Evolutionary conservation across 92 coral and sea anemone species (phyloP), one percentile per base, ranked within the genome.

Genomic region (Siderastrea siderea): DNA sequence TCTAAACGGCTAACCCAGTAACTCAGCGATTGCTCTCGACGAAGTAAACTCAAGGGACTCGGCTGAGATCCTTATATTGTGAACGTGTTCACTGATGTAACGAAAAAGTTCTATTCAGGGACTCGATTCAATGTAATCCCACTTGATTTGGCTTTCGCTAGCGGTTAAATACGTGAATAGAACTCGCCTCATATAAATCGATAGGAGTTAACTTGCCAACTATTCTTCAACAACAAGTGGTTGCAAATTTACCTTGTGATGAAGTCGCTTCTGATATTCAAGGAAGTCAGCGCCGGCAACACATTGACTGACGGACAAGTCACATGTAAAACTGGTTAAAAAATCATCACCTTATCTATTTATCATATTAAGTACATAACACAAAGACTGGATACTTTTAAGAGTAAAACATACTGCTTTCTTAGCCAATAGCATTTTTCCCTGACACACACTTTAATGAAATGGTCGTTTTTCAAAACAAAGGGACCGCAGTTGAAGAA

Each of bases 211-310:
- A 2, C 59, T 46, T 12, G 54, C 12, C 10, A 77, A 38, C 16
- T 6, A 38, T 44, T 49, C 26, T 11, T 38, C 64, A 75, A 75
- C 26, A 15, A 14, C 45, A 45, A 60, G 59, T 7, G 44, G 43
- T 77, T 15, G 57, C 45, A 60, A 59, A 60, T 59, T 77, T 77
- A 77, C 81, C 81, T 77, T 77, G 10, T 69, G 51, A 6, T 7
- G 46, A 3, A 9, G 68, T 16, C 68, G 14, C 68, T 9, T 59
- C 68, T 77, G 53, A 47, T 52, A 8, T 43, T 55, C 66, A 43
- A 58, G n/a, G 52, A 44, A 76, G n/a, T 14, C 26, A 19, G 50
- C 80, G 6, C 51, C 80, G 47, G 6, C 9, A 45, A 55, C 38
- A 12, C 4, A 58, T 4, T 47, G 49, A 43, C n/a, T 16, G 43